These are phyloP conservation scores for Prionailurus bengalensis DNA, from an alignment of 2,113 vertebrate genomes.

Conservation along the genomic window DNA sequence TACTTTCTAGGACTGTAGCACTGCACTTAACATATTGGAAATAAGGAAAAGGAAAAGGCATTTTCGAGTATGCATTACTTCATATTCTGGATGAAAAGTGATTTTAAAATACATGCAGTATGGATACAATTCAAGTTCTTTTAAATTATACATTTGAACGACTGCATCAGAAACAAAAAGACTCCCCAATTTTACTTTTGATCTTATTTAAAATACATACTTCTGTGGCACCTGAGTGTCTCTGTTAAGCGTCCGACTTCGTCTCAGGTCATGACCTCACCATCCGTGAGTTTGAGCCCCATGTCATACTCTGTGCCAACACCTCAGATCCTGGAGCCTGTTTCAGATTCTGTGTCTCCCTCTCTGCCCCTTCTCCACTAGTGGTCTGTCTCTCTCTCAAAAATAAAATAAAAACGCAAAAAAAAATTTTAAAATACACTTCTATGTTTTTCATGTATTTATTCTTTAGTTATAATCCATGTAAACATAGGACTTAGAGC, in stretches of 20 bases:
- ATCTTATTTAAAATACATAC: neutral
- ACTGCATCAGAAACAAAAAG: constrained; percentile 6
- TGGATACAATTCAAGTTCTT: neutral
- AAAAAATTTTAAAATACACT: neutral
- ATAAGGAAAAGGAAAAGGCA: neutral
- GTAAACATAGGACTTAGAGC: neutral
- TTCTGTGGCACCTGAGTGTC: too few relatives aligned
- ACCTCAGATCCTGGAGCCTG: too few relatives aligned
- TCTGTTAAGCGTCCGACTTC: too few relatives aligned
- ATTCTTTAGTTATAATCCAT: neutral
- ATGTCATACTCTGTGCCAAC: too few relatives aligned
- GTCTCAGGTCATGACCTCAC: too few relatives aligned
- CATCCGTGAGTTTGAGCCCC: too few relatives aligned
- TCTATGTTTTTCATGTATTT: neutral
- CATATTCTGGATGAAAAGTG: neutral
- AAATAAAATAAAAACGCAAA: too few relatives aligned
- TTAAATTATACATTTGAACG: neutral
- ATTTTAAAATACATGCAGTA: neutral
- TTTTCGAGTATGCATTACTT: neutral
- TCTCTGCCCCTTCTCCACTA: too few relatives aligned
- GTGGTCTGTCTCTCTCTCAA: too few relatives aligned
- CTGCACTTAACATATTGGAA: neutral
- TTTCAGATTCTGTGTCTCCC: too few relatives aligned
- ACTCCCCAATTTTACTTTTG: neutral
- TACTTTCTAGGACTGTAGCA: neutral